Evolutionary conservation across 2,797 vertebrate species (phyloP), one percentile per base, ranked within the genome.

Genomic region (Gila robusta): DNA sequence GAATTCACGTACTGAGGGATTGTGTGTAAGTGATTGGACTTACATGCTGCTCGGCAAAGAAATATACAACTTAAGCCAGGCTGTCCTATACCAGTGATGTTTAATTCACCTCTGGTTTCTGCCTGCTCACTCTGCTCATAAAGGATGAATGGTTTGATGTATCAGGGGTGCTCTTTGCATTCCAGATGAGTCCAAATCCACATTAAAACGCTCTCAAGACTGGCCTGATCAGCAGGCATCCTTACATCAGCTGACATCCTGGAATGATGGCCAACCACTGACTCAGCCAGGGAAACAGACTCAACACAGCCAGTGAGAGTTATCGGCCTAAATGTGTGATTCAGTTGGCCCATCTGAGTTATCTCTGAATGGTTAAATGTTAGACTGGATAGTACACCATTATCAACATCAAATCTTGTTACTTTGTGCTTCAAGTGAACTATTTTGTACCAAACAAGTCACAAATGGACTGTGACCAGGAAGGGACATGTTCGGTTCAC

Each of bases 81-180:
- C 83, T 84, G 79, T 88, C 59, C 84, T 89, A 86, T 89, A 87
- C 88, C 87, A 76, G 19, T 88, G 88, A 90, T 66, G 87, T 88
- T 88, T 77, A 85, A 84, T 84, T 84, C 85, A 84, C 89, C 89
- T 72, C 81, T 90, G 86, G 87, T 88, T 89, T 89, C 87, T 85
- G 87, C 88, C 77, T 79, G 88, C 66, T 56, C 88, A 84, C 47
- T 88, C 82, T 86, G 89, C 88, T 92, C 91, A 90, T 89, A 88
- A 91, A 92, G 91, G 88, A 93, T 91, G 86, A 91, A 93, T 91
- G 89, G 88, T 28, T 49, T n/a, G 64, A 73, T 90, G 83, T 91
- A 82, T 89, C 73, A 47, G 71, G 86, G 84, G 81, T 73, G 77
- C 81, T 88, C 88, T 83, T 79, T 85, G 85, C 87, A 83, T 89